These are phyloP conservation scores for Chanos chanos DNA, from an alignment of 2,797 vertebrate species.

Conservation along the genomic window DNA sequence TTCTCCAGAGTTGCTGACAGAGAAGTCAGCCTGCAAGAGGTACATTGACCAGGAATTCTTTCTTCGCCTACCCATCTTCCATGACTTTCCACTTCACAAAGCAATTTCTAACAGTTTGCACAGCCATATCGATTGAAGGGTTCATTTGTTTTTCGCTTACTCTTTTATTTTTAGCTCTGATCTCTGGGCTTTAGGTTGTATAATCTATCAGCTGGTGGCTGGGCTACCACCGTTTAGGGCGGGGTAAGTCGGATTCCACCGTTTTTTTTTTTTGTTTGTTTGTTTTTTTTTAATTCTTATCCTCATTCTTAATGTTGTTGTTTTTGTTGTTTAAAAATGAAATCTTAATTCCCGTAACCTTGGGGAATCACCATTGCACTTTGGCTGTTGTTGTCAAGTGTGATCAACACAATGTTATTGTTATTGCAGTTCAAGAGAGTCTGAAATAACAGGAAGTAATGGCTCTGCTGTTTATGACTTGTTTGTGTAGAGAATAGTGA, in stretches of 20 bases:
- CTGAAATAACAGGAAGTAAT: constrained; percentile 55
- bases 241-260: constrained; percentile 74
- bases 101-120: too few relatives aligned
- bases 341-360: too few relatives aligned
- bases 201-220: constrained; percentile 97
- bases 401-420: constrained; percentile 14
- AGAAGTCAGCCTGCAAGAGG: constrained; percentile 99
- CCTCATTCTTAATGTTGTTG: too few relatives aligned
- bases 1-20: constrained; percentile 94
- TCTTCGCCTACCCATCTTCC: too few relatives aligned
- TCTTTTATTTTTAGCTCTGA: constrained; percentile 82
- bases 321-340: too few relatives aligned
- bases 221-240: constrained; percentile 98
- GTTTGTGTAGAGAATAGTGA: constrained; percentile 41
- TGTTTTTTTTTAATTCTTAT: neutral
- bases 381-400: neutral
- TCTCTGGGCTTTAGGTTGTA: constrained; percentile 98
- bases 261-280: neutral
- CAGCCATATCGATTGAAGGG: too few relatives aligned
- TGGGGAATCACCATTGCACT: too few relatives aligned
- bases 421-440: constrained; percentile 29
- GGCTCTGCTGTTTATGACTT: constrained; percentile 48
- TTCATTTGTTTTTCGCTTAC: neutral
- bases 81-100: too few relatives aligned
- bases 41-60: too few relatives aligned